Evolutionary conservation across 2,113 vertebrate genomes (phyloP).

Genomic region (Turdus rufiventris): DNA sequence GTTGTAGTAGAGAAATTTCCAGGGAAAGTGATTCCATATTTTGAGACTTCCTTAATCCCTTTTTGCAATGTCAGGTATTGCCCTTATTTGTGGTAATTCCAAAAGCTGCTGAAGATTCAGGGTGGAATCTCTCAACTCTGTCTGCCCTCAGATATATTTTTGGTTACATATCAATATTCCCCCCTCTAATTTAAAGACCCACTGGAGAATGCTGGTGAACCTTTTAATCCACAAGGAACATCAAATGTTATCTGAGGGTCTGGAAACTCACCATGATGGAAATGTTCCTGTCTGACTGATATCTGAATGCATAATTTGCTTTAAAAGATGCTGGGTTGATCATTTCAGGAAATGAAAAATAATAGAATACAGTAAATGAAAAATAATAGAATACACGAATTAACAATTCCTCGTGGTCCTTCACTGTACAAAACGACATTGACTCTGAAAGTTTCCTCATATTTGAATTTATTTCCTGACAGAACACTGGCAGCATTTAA

Average conservation of each 20-base stretch:
- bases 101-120: neutral
- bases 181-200: neutral
- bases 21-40: neutral
- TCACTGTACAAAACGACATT: slow-evolving; percentile 17
- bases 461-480: slow-evolving; percentile 50
- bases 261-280: neutral
- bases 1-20: neutral
- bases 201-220: neutral
- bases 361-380: neutral
- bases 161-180: neutral
- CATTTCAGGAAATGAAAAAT: neutral
- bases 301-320: neutral
- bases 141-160: neutral
- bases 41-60: neutral
- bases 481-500: slow-evolving; percentile 20
- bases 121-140: neutral
- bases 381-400: slow-evolving; percentile 10
- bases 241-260: neutral
- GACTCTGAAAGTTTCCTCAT: neutral
- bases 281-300: neutral
- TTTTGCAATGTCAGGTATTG: neutral
- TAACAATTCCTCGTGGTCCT: slow-evolving; percentile 3
- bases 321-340: neutral
- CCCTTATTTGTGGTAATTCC: neutral
- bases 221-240: neutral